phyloP scores from a whole-genome alignment of 2,113 vertebrate genomes.

The Oncorhynchus tshawytscha region DNA sequence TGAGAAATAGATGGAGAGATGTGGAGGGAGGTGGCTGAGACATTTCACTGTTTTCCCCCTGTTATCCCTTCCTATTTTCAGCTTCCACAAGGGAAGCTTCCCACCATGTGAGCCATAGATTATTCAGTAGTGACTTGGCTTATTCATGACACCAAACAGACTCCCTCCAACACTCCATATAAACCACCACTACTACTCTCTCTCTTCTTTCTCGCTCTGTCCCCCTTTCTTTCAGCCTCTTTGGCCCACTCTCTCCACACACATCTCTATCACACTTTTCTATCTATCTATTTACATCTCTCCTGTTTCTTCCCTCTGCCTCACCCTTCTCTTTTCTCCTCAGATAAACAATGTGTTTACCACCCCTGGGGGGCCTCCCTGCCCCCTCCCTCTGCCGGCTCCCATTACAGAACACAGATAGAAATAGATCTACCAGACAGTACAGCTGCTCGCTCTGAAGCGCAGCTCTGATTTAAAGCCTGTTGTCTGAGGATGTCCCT shows the following conservation, averaged over 20 bases:
- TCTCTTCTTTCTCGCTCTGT: background rate
- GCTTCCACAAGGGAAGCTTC: background rate
- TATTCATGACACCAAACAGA: background rate
- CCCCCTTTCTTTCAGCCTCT: background rate
- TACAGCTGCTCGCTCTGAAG: slow-evolving; percentile 35
- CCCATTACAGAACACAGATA: slow-evolving; percentile 34
- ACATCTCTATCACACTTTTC: background rate
- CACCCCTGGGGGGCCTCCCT: slow-evolving; percentile 56
- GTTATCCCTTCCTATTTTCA: too few species aligned
- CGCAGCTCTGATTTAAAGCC: slow-evolving; percentile 52
- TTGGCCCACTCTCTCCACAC: background rate
- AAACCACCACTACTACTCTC: slow-evolving; percentile 11
- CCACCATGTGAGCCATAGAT: background rate
- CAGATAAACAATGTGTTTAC: slow-evolving; percentile 66
- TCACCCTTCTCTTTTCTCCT: slow-evolving; percentile 10
- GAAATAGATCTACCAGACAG: slow-evolving; percentile 68
- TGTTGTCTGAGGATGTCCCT: slow-evolving; percentile 35
- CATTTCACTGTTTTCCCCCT: background rate
- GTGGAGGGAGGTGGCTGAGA: background rate
- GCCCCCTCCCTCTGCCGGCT: slow-evolving; percentile 52
- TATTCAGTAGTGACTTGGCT: background rate
- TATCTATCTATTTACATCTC: background rate
- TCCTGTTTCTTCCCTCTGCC: background rate
- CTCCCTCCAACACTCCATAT: background rate
- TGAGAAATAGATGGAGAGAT: background rate